Base-by-base conservation (phyloP, 2,888 invertebrate genomes). In the Sclerodermus sp. region DNA sequence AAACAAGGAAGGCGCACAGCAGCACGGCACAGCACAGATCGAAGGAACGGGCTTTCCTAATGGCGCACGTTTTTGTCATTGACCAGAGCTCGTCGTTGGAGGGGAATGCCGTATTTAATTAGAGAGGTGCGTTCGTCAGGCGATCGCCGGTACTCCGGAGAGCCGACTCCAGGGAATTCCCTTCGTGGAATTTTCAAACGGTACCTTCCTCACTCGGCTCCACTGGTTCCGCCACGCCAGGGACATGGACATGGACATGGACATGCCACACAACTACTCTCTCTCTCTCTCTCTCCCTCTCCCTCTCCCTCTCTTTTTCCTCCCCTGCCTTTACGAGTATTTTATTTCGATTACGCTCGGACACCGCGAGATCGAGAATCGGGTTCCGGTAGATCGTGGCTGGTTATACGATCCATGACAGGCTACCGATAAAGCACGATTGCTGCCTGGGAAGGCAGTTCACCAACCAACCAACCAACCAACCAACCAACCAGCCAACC, bases 181-280 rank as follows among this genome's bases (percentile, higher is more conserved):
- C 61, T 53, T 51, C 57, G 64, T 66, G 64, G 62, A 65, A 72
- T 70, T 70, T 67, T 67, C 60, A 56, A 73, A 72, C 72, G 73
- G 73, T 73, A 73, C 67, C 60, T 64, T 54, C 57, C 53, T 57
- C 53, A 51, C 54, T 54, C 58, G 58, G 23, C 23, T 23, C 23
- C 23, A 8, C 23, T 23, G 4, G 23, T 23, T 23, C 23, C 23
- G 23, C 23, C 23, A 23, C 23, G 23, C 23, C 23, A 23, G 3
- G 4, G 8, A 23, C 23, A 23, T n/a, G n/a, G n/a, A n/a, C n/a
- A n/a, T n/a, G n/a, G n/a, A n/a, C n/a, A n/a, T n/a, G n/a, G n/a
- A n/a, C n/a, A n/a, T n/a, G n/a, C n/a, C n/a, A n/a, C n/a, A n/a
- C n/a, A n/a, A n/a, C n/a, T n/a, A n/a, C n/a, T n/a, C n/a, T n/a